Conservation (phyloP, 2,113 vertebrate species). For the Brachypteracias leptosomus region DNA sequence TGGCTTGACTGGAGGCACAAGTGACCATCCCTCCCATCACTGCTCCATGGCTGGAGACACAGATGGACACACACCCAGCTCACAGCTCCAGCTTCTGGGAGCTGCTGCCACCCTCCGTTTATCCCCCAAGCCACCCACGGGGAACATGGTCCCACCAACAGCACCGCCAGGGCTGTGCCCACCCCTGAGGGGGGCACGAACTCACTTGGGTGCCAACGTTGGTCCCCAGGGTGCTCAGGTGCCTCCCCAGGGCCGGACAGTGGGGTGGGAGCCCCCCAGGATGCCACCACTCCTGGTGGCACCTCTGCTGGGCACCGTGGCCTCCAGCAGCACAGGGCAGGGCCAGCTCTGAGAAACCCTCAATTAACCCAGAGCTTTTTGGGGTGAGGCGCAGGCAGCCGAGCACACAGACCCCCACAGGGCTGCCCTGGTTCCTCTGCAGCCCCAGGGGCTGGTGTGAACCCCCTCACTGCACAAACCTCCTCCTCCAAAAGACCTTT, state of each 20-base stretch:
- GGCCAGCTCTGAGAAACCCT: fast-evolving
- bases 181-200: neutral
- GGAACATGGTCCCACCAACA: fast-evolving
- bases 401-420: neutral
- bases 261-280: neutral
- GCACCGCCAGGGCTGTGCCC: neutral
- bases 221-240: neutral
- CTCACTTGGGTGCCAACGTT: neutral
- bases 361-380: neutral
- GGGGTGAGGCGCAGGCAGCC: neutral
- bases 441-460: neutral
- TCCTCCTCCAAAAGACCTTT: fast-evolving
- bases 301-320: neutral
- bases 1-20: fast-evolving
- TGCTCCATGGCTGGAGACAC: neutral
- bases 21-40: neutral
- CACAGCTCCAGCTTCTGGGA: fast-evolving
- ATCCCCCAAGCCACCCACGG: neutral
- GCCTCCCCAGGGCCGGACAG: neutral
- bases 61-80: neutral
- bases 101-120: neutral
- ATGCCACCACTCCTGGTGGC: neutral
- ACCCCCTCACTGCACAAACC: neutral
- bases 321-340: neutral
- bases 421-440: neutral